Percentiles rank a stretch among this genome's conserved stretches.
phyloP scores from a whole-genome alignment of 2,797 vertebrate species.

The Falco columbarius region DNA sequence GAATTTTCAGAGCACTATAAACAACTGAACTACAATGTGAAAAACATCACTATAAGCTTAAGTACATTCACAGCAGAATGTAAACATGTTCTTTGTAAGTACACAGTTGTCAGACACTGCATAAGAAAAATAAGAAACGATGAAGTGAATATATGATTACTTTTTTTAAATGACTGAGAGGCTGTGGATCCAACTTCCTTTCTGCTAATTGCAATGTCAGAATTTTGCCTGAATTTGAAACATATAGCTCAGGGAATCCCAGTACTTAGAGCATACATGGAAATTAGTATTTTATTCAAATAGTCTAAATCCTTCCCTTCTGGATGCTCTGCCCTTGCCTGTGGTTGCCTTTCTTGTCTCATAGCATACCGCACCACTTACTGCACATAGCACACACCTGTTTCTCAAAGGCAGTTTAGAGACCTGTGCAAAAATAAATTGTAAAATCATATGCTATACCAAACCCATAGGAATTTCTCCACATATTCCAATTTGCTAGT shows the following conservation, averaged over 20 bases:
- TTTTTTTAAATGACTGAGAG: background rate
- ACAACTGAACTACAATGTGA: background rate
- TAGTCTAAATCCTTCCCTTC: background rate
- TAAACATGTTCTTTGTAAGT: fast-evolving
- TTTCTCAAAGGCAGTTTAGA: background rate
- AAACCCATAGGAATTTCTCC: background rate
- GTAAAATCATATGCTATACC: background rate
- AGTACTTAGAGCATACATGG: background rate
- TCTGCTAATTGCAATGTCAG: background rate
- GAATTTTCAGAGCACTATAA: background rate
- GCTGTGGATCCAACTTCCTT: background rate
- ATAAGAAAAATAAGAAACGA: background rate
- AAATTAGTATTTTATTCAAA: background rate
- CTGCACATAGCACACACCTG: fast-evolving
- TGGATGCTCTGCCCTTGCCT: background rate
- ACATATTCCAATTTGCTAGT: background rate
- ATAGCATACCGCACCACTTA: background rate
- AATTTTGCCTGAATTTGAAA: background rate
- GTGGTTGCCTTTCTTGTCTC: background rate
- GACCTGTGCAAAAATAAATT: background rate
- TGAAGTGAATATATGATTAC: background rate
- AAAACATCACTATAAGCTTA: background rate
- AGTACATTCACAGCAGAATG: background rate
- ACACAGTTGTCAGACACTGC: background rate
- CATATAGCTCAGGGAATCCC: background rate